Percentiles rank a stretch among this genome's conserved stretches.
These are phyloP conservation scores for Uropetala carovei DNA, from an alignment of 2,888 invertebrate species.

Conservation along the genomic window DNA sequence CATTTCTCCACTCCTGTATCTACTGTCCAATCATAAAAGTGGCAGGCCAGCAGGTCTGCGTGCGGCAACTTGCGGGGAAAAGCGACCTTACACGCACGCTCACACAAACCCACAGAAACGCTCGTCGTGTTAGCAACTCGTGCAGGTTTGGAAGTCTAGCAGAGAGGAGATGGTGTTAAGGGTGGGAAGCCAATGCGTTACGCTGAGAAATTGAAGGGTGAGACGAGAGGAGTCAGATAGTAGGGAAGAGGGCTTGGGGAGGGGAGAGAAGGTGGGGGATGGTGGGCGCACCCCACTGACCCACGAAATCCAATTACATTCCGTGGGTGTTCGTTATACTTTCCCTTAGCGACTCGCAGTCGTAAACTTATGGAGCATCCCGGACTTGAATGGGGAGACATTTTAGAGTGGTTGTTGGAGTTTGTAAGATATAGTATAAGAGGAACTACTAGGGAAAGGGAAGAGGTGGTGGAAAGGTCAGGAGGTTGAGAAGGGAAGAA, in stretches of 20 bases:
- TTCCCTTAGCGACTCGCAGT: constrained; percentile 18
- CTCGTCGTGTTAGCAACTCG: too few species aligned
- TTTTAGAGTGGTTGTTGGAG: constrained; percentile 13
- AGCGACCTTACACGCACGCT: too few species aligned
- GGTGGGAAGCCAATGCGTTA: not conserved
- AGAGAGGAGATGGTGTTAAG: not conserved
- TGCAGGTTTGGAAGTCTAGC: not conserved
- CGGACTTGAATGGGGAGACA: constrained; percentile 34
- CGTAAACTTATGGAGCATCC: constrained; percentile 32
- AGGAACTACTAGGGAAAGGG: not conserved
- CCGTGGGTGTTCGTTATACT: constrained; percentile 37
- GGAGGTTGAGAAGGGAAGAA: not conserved
- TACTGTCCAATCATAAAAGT: too few species aligned
- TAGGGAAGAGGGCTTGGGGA: not conserved
- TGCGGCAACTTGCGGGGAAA: too few species aligned
- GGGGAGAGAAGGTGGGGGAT: not conserved
- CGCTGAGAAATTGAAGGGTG: not conserved
- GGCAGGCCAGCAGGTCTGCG: too few species aligned
- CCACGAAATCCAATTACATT: constrained; percentile 58
- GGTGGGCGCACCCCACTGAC: not conserved
- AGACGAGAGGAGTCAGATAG: not conserved
- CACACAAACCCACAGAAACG: too few species aligned
- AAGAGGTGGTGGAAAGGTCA: not conserved
- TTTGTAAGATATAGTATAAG: not conserved
- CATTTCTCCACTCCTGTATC: too few species aligned